These are phyloP conservation scores for Paradisaea rubra DNA, from an alignment of 2,113 vertebrate species.

Conservation along the genomic window DNA sequence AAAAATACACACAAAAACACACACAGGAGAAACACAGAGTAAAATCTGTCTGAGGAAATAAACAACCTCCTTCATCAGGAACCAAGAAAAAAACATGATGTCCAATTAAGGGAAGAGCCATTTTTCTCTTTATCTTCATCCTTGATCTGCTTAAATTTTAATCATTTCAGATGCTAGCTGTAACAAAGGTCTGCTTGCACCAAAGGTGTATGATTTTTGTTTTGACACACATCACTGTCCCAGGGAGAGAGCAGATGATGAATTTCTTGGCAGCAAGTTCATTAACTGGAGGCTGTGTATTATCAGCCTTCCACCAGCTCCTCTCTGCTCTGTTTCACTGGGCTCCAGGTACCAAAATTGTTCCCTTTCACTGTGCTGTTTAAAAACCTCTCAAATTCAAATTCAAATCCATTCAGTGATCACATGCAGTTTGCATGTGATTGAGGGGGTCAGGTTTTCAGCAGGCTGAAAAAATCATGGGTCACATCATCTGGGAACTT, in stretches of 20 bases:
- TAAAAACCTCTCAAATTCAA: neutral
- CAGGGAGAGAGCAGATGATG: neutral
- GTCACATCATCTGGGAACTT: neutral
- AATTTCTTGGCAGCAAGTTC: neutral
- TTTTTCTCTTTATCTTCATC: neutral
- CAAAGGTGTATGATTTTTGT: neutral
- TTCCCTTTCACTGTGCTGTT: neutral
- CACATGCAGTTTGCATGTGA: neutral
- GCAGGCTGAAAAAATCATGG: neutral
- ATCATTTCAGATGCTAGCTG: neutral
- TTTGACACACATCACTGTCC: neutral
- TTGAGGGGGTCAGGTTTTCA: neutral
- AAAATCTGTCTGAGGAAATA: neutral
- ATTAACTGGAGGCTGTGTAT: neutral
- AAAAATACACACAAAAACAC: no score
- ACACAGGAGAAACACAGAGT: neutral
- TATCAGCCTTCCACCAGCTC: neutral
- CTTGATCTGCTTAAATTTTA: conserved; percentile 1
- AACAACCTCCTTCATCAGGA: neutral
- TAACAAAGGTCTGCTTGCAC: neutral
- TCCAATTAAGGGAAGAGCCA: neutral
- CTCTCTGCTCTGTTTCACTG: neutral
- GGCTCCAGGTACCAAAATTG: neutral
- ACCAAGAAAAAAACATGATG: neutral
- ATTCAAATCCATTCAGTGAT: neutral